A percentile compares a stretch with the other conserved stretches of the same genome.
These are phyloP conservation scores for Ranitomeya imitator DNA, from an alignment of 2,113 vertebrate species.

Conservation along the genomic window DNA sequence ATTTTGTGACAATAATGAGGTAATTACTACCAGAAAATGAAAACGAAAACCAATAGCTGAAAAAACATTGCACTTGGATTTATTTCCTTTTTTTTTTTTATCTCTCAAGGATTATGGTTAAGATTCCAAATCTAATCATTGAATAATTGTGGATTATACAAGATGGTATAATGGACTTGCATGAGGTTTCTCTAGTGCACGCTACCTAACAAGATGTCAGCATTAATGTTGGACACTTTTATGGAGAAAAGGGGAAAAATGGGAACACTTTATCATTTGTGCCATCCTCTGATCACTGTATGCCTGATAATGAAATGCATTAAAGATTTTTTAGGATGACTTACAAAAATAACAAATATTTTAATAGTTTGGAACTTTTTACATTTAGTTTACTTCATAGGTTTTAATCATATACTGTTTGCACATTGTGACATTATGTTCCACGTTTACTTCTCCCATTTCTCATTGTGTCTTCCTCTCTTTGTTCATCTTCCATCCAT, in stretches of 20 bases:
- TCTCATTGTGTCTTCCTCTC: slow-evolving; percentile 15
- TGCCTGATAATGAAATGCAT: not conserved
- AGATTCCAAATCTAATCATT: too few relatives aligned
- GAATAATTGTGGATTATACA: too few relatives aligned
- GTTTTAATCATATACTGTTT: not conserved
- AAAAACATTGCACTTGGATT: too few relatives aligned
- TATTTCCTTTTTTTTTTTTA: too few relatives aligned
- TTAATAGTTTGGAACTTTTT: not conserved
- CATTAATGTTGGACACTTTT: too few relatives aligned
- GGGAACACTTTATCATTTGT: not conserved
- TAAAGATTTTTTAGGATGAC: not conserved
- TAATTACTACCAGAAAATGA: too few relatives aligned
- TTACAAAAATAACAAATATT: not conserved
- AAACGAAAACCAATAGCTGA: too few relatives aligned
- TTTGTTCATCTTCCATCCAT: slow-evolving; percentile 29
- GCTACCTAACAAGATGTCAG: too few relatives aligned
- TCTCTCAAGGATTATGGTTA: too few relatives aligned
- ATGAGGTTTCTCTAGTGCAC: not conserved
- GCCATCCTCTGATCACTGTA: not conserved
- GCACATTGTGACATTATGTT: not conserved
- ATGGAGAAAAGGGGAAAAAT: too few relatives aligned
- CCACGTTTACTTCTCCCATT: not conserved
- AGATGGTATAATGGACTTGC: too few relatives aligned
- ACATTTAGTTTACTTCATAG: not conserved
- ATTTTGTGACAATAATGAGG: too few relatives aligned